These are phyloP conservation scores for Tetraneura akinire DNA, from an alignment of 1,140 invertebrate species.

Conservation along the genomic window DNA sequence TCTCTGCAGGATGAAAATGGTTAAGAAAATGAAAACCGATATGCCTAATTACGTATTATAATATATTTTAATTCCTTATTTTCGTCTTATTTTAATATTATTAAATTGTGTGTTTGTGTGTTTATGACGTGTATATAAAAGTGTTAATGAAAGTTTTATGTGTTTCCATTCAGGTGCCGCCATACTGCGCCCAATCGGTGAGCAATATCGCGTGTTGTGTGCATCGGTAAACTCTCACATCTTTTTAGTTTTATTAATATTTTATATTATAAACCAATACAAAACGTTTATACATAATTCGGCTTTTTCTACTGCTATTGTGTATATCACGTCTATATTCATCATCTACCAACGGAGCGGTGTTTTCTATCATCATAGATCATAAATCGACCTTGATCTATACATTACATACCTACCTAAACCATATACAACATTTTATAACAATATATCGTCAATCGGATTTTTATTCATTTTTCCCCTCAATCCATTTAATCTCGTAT, in stretches of 20 bases:
- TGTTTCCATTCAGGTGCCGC: constrained; percentile 71
- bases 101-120: constrained; percentile 31
- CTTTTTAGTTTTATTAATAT: too few species aligned
- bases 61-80: too few species aligned
- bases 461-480: background rate
- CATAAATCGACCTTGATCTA: too few species aligned
- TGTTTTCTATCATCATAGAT: too few species aligned
- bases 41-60: too few species aligned
- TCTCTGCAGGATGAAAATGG: too few species aligned
- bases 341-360: background rate
- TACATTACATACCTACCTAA: background rate
- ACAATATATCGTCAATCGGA: too few species aligned
- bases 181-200: constrained; percentile 85
- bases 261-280: constrained; percentile 41
- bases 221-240: constrained; percentile 72
- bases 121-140: too few species aligned
- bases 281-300: constrained; percentile 10
- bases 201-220: constrained; percentile 89
- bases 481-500: background rate
- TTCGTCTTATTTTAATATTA: background rate
- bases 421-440: too few species aligned
- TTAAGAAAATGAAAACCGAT: too few species aligned
- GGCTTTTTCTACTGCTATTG: constrained; percentile 24
- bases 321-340: background rate
- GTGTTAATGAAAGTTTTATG: constrained; percentile 59